These are phyloP conservation scores for Gobionotothen gibberifrons DNA, from an alignment of 2,797 vertebrate species.

Conservation along the genomic window DNA sequence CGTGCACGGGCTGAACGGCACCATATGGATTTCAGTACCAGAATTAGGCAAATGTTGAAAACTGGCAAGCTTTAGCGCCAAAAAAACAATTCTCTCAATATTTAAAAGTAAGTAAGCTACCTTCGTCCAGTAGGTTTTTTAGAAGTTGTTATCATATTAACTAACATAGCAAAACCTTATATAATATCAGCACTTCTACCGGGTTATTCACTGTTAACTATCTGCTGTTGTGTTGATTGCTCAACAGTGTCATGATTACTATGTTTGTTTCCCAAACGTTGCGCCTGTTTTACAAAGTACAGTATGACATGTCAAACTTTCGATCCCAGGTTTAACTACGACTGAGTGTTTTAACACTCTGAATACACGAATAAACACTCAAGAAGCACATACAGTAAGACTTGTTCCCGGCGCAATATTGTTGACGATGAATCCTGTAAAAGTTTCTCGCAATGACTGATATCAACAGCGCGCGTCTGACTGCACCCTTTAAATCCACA, in stretches of 20 bases:
- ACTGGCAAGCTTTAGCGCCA: neutral
- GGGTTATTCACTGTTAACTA: slow-evolving; percentile 34
- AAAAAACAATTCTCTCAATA: neutral
- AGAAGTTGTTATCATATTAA: slow-evolving; percentile 8
- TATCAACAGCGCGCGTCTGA: slow-evolving; percentile 56
- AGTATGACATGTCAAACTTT: slow-evolving; percentile 31
- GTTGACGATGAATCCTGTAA: slow-evolving; percentile 34
- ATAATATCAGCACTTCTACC: slow-evolving; percentile 29
- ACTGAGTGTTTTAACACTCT: slow-evolving; percentile 10
- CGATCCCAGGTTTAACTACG: slow-evolving; percentile 2
- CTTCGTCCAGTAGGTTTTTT: neutral
- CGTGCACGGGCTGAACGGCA: slow-evolving; percentile 47
- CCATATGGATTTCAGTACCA: slow-evolving; percentile 43
- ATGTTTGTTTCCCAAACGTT: slow-evolving; percentile 52
- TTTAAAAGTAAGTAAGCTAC: neutral
- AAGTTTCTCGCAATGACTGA: slow-evolving; percentile 58
- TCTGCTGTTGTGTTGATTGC: slow-evolving; percentile 39
- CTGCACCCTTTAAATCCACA: slow-evolving; percentile 36
- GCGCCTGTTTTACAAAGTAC: slow-evolving; percentile 51
- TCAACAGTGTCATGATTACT: slow-evolving; percentile 64
- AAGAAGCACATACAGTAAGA: neutral
- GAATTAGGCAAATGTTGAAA: slow-evolving; percentile 3
- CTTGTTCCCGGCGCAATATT: neutral
- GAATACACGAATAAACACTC: neutral
- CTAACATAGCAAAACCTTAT: slow-evolving; percentile 18